Evolutionary conservation across 2,113 vertebrate genomes (phyloP).

Genomic region (Cyprinodon tularosa): DNA sequence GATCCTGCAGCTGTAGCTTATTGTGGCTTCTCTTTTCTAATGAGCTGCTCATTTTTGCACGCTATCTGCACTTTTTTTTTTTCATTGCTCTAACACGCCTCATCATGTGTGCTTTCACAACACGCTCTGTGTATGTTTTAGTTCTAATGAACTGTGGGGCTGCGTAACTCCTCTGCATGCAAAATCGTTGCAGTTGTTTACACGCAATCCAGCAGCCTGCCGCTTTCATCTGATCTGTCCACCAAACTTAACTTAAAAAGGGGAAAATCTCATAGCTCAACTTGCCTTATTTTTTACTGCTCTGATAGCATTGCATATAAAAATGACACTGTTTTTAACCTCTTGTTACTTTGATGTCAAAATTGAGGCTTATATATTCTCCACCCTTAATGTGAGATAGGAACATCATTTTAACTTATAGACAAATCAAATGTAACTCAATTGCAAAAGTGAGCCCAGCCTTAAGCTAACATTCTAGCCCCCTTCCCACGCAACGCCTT

Average conservation of each 20-base stretch:
- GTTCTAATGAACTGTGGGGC: background rate
- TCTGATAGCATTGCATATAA: too few relatives aligned
- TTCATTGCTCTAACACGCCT: slow-evolving; percentile 30
- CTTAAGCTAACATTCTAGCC: too few relatives aligned
- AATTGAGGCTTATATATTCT: too few relatives aligned
- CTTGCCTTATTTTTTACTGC: too few relatives aligned
- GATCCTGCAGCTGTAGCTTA: slow-evolving; percentile 40
- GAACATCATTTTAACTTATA: too few relatives aligned
- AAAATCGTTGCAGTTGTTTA: background rate
- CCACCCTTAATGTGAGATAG: too few relatives aligned
- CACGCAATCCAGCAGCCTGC: background rate
- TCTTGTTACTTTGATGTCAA: too few relatives aligned
- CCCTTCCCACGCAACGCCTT: too few relatives aligned
- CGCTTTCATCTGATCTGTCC: background rate
- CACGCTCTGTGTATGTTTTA: background rate
- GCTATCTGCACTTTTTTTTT: slow-evolving; percentile 31
- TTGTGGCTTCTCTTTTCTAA: slow-evolving; percentile 36
- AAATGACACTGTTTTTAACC: too few relatives aligned
- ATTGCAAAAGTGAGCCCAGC: too few relatives aligned
- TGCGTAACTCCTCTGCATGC: background rate
- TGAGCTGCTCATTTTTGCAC: slow-evolving; percentile 28
- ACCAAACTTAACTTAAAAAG: background rate
- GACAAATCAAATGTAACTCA: too few relatives aligned
- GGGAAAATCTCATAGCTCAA: background rate
- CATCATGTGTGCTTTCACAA: slow-evolving; percentile 19